phyloP scores from a whole-genome alignment of 2,888 invertebrate genomes.

The Aplocera efformata region DNA sequence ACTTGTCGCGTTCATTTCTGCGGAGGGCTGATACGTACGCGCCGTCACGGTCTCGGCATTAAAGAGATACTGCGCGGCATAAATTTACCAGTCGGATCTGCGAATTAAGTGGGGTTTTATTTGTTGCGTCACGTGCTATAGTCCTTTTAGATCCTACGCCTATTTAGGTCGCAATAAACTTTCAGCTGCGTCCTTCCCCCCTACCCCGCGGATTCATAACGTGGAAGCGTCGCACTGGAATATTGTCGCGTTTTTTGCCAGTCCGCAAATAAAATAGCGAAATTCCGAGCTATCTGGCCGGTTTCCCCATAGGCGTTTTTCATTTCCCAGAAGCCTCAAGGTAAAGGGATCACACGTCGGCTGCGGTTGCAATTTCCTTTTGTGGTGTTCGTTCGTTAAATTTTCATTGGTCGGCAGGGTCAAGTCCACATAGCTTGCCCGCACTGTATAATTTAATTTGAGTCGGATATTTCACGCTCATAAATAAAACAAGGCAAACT shows the following conservation, averaged over 20 bases:
- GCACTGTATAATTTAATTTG: conserved; percentile 55
- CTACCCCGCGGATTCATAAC: conserved; percentile 29
- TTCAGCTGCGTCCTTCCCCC: conserved; percentile 40
- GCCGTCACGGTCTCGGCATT: conserved; percentile 70
- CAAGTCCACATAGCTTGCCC: conserved; percentile 41
- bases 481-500: conserved; percentile 53
- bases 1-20: conserved; percentile 51
- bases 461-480: conserved; percentile 47
- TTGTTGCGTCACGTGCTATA: conserved; percentile 69
- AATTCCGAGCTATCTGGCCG: conserved; percentile 27
- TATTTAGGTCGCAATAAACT: conserved; percentile 50
- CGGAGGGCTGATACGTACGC: conserved; percentile 67
- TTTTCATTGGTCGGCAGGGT: conserved; percentile 54
- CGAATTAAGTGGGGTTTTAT: conserved; percentile 76
- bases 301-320: conserved; percentile 38
- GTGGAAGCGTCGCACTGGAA: conserved; percentile 18
- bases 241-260: conserved; percentile 23
- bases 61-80: conserved; percentile 72
- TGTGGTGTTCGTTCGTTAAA: conserved; percentile 64
- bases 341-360: conserved; percentile 52
- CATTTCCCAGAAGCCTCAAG: conserved; percentile 42
- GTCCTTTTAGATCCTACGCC: conserved; percentile 49
- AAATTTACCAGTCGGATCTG: conserved; percentile 70
- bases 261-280: conserved; percentile 31
- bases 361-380: conserved; percentile 60